Base-by-base conservation (phyloP, 2,113 vertebrate genomes). In the Thunnus maccoyii region DNA sequence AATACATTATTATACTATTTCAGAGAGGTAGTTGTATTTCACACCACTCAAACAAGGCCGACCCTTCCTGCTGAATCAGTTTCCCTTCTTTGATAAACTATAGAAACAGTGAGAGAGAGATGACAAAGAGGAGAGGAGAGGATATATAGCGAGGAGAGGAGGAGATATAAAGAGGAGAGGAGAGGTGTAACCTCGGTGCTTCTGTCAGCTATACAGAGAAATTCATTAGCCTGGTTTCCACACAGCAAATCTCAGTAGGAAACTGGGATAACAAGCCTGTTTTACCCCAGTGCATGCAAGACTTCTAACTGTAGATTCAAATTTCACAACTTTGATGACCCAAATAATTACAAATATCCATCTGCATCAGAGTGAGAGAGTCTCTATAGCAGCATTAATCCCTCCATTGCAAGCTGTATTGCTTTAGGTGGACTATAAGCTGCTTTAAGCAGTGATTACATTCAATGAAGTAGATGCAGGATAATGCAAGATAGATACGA, bases 211-310 rank as follows among this genome's bases (percentile, higher is more conserved):
- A 62, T 66, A 79, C 67, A 82, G 55, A 83, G 71, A 84, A 58
- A 78, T 82, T 86, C 64, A 82, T 89, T 86, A 79, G 61, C 78
- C 82, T 84, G 60, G 70, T 85, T 88, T 83, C 4, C 57, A 63
- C 66, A 11, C 48, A 70, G 67, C 62, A 78, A 32, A 65, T 64
- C 67, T 82, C 80, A 67, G 62, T 9, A 50, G 78, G 68, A 52
- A 75, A 58, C 65, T 25, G 60, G 52, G 17, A 85, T 36, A 75
- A 79, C 16, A 36, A 4, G 17, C 16, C 64, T 54, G 57, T 57
- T 65, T 51, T 64, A 25, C 46, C 48, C 36, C 58, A 15, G 25
- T 11, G 9, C 50, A 20, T 2, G 27, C n/a, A 57, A 5, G 32
- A 4, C 66, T 64, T 58, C 18, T 32, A 58, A 25, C 48, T 54